A percentile compares a stretch with the other conserved stretches of the same genome.
phyloP scores from a whole-genome alignment of 2,888 invertebrate species.

The Podabrus alpinus region DNA sequence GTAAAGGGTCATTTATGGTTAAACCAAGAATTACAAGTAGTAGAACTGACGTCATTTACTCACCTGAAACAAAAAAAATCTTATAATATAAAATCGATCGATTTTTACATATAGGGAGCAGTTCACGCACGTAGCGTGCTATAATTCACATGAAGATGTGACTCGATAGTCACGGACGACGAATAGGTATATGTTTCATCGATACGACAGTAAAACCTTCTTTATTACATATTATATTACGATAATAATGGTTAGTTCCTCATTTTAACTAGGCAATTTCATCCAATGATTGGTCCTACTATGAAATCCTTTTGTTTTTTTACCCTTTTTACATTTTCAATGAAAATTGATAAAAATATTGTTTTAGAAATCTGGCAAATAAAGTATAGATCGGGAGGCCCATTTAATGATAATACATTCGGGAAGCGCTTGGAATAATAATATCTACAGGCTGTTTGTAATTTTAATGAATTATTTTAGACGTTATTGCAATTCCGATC shows the following conservation, averaged over 20 bases:
- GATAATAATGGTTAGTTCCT: not conserved
- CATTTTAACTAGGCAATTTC: not conserved
- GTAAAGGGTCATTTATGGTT: not conserved
- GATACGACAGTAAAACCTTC: no score
- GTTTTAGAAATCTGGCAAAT: not conserved
- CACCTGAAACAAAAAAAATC: conserved; percentile 16
- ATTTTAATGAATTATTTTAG: conserved; percentile 35
- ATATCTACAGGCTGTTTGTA: conserved; percentile 30
- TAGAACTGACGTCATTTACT: not conserved
- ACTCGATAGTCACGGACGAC: no score
- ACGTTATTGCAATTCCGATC: conserved; percentile 28
- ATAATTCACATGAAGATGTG: not conserved
- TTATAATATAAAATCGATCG: not conserved
- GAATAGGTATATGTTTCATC: no score
- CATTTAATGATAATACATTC: conserved; percentile 24
- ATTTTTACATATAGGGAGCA: not conserved
- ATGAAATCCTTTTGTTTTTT: not conserved
- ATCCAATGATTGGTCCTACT: not conserved
- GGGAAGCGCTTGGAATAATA: conserved; percentile 26
- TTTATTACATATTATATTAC: no score
- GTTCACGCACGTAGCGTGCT: not conserved
- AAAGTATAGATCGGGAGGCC: not conserved
- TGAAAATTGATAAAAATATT: not conserved
- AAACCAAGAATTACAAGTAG: not conserved
- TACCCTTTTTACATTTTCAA: conserved; percentile 3